Evolutionary conservation across 2,113 vertebrate species (phyloP).

Genomic region (Steatornis caripensis): DNA sequence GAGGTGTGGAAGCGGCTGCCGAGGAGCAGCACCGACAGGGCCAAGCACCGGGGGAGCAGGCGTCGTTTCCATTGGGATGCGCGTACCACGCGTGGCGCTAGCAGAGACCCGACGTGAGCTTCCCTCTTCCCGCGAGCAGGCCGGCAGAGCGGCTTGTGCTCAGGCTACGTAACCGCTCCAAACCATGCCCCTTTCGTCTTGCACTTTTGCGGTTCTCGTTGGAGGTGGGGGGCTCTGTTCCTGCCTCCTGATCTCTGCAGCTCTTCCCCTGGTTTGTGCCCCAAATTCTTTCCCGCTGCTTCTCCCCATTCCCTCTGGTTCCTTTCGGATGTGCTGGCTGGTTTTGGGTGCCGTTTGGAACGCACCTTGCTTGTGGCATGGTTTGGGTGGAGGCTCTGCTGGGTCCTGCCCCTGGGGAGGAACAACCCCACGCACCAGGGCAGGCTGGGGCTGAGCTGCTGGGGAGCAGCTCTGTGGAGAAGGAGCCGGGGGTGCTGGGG

Average conservation of each 20-base stretch:
- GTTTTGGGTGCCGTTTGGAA: background rate
- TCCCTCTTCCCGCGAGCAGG: background rate
- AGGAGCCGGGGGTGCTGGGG: no score
- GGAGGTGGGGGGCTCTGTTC: background rate
- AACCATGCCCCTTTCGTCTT: background rate
- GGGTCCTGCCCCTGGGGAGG: no score
- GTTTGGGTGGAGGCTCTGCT: background rate
- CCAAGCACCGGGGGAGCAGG: no score
- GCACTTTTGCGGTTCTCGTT: background rate
- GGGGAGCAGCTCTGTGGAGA: no score
- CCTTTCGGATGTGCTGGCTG: background rate
- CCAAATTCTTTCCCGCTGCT: background rate
- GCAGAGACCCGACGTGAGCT: rapidly evolving
- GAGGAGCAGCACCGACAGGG: no score
- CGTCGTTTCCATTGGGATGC: background rate
- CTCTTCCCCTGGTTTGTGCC: background rate
- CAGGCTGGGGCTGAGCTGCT: no score
- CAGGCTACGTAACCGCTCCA: no score
- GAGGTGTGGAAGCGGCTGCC: background rate
- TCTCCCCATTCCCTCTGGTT: background rate
- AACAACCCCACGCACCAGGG: no score
- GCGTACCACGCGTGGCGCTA: rapidly evolving
- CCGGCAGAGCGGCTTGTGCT: no score
- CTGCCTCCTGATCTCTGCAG: background rate
- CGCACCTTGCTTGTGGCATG: background rate